Evolutionary conservation across 23 tunicate genomes (phyloP).

Genomic region (Diplosoma virens): DNA sequence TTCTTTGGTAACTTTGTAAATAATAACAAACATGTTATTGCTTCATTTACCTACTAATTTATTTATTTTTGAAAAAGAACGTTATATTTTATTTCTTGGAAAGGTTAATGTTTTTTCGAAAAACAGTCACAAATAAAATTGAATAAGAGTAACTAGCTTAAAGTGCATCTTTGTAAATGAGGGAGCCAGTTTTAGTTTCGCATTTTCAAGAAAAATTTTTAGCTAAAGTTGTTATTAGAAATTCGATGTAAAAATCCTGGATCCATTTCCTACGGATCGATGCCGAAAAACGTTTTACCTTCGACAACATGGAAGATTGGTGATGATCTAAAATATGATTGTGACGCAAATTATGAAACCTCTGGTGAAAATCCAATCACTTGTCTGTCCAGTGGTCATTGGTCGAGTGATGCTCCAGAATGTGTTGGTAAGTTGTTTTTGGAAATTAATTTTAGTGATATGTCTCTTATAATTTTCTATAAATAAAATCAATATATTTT

Average conservation of each 20-base stretch:
- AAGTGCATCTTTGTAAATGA: not conserved
- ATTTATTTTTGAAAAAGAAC: no score
- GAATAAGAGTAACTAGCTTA: no score
- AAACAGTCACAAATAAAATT: no score
- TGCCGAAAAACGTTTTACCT: not conserved
- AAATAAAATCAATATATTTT: no score
- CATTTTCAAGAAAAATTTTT: not conserved
- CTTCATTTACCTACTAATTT: no score
- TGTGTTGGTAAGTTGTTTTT: constrained; percentile 43
- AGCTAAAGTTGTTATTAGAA: not conserved
- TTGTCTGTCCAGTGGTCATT: constrained; percentile 30
- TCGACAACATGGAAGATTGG: not conserved
- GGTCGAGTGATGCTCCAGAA: constrained; percentile 37
- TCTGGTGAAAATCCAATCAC: constrained; percentile 4
- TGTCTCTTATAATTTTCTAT: no score
- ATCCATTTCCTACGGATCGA: not conserved
- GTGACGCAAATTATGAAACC: constrained; percentile 28
- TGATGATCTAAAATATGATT: not conserved
- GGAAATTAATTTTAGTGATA: no score
- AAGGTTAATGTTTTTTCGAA: no score
- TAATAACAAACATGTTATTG: no score
- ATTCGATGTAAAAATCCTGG: constrained; percentile 14
- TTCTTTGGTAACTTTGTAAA: not conserved
- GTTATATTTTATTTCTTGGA: no score
- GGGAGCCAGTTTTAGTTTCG: not conserved